Conservation (phyloP, 2,888 invertebrate species). For the Brachyptera risi region DNA sequence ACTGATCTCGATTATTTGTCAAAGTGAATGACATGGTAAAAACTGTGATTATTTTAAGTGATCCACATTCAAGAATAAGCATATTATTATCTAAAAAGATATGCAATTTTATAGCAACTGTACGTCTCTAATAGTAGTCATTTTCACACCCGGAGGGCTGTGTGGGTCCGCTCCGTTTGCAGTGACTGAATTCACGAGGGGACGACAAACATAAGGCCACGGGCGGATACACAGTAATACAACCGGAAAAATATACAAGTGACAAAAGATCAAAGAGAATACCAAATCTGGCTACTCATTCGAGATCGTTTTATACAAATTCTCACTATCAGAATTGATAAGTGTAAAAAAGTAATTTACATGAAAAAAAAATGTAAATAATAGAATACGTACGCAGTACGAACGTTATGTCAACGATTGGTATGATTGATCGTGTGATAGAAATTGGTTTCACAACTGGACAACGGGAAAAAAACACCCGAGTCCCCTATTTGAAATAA, state of each 20-base stretch:
- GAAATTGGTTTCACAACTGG: background rate
- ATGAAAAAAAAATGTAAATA: background rate
- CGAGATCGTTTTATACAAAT: slow-evolving; percentile 3
- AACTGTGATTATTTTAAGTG: slow-evolving; percentile 1
- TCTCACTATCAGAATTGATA: background rate
- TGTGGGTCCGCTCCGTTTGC: too few species aligned
- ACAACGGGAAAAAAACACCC: background rate
- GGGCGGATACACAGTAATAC: background rate
- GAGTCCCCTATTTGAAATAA: slow-evolving; percentile 2
- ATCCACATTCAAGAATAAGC: background rate
- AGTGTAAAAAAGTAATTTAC: background rate
- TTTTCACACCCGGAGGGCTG: too few species aligned
- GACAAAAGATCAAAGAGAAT: slow-evolving; percentile 14
- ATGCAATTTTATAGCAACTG: slow-evolving; percentile 9
- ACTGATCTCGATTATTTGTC: too few species aligned
- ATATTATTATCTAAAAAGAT: slow-evolving; percentile 4
- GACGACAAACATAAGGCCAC: background rate
- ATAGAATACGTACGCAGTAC: background rate
- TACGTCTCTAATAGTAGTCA: background rate
- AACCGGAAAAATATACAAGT: background rate
- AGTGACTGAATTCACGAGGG: too few species aligned
- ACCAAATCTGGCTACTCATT: slow-evolving; percentile 18
- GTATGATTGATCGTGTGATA: background rate
- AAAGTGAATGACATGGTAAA: background rate
- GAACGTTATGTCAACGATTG: background rate